Percentiles rank a stretch among this genome's conserved stretches.
Evolutionary conservation across 2,797 vertebrate species (phyloP).

Genomic region (Tokudaia tokunoshimensis): DNA sequence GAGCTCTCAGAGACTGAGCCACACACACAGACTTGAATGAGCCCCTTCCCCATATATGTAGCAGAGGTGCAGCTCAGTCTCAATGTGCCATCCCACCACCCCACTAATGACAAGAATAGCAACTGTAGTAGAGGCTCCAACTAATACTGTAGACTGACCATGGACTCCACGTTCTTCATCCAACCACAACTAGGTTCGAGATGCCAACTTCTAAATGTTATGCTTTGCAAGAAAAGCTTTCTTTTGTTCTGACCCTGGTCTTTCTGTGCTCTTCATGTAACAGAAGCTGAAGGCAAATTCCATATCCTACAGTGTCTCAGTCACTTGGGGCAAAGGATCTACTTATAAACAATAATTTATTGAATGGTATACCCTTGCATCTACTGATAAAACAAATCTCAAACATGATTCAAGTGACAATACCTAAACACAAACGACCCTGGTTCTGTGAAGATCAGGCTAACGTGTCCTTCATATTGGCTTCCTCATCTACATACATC

Average conservation of each 20-base stretch:
- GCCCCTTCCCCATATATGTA: too few species aligned
- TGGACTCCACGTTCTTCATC: background rate
- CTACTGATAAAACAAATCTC: background rate
- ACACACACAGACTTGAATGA: too few species aligned
- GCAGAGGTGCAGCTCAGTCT: too few species aligned
- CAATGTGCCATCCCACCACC: too few species aligned
- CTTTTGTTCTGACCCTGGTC: background rate
- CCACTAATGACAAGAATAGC: too few species aligned
- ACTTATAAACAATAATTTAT: background rate
- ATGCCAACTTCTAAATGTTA: background rate
- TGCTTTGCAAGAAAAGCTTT: background rate
- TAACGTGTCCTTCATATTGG: background rate
- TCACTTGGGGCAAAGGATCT: background rate
- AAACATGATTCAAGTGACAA: background rate
- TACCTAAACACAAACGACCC: background rate
- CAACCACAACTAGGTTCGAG: background rate
- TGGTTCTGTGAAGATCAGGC: background rate
- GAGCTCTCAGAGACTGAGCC: too few species aligned
- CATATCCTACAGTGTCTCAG: accelerated
- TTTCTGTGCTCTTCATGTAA: background rate
- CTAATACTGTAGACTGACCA: too few species aligned
- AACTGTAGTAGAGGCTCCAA: too few species aligned
- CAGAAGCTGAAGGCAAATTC: background rate
- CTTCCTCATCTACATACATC: background rate
- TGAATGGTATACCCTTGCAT: background rate